Evolutionary conservation across 2,113 vertebrate species (phyloP).

Genomic region (Danio rerio): GRCz12tu NC_133193.1:4168001-4168500

Average conservation of each 20-base stretch:
- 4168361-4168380: no score
- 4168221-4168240: not conserved
- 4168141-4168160: not conserved
- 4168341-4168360: no score
- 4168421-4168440: no score
- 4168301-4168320: no score
- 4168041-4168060: slow-evolving; percentile 24
- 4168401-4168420: no score
- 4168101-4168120: not conserved
- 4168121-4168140: not conserved
- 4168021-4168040: slow-evolving; percentile 31
- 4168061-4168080: not conserved
- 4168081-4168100: not conserved
- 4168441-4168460: no score
- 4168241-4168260: not conserved
- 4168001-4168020: slow-evolving; percentile 18
- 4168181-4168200: not conserved
- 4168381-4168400: no score
- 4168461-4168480: no score
- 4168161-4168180: not conserved
- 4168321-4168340: no score
- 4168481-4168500: no score
- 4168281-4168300: not conserved
- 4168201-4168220: not conserved
- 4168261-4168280: not conserved